Conservation (phyloP, 1,140 invertebrate genomes). For the Aphelenchoides besseyi region DNA sequence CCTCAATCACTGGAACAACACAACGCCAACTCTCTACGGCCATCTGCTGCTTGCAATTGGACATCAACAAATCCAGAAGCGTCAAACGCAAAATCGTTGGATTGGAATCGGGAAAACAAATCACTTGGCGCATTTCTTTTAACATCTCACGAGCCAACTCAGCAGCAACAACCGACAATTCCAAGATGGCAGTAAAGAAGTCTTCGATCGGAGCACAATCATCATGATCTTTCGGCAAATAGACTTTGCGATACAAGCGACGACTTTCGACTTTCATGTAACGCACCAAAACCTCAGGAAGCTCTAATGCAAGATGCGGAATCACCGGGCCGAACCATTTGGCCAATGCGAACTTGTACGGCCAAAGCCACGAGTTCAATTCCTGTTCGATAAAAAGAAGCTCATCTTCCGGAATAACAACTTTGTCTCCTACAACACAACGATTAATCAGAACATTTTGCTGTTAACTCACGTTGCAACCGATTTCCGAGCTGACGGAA, state of each 20-base stretch:
- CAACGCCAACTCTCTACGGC: background rate
- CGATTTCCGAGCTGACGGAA: background rate
- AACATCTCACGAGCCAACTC: constrained; percentile 5
- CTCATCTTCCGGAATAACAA: background rate
- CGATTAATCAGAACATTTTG: no score
- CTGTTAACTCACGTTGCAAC: no score
- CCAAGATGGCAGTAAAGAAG: background rate
- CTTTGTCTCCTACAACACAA: background rate
- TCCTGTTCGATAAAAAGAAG: background rate
- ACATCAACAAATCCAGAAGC: background rate
- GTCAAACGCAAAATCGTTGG: background rate
- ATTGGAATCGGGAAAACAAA: background rate
- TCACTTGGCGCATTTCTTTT: background rate
- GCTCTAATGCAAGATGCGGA: background rate
- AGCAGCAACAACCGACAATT: background rate
- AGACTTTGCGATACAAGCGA: background rate
- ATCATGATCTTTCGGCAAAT: background rate
- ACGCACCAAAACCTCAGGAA: background rate
- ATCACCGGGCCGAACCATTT: background rate
- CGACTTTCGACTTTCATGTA: background rate
- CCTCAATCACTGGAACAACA: background rate
- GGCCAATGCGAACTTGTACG: background rate
- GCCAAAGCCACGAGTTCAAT: background rate
- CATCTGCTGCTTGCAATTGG: background rate
- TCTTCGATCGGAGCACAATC: background rate